A percentile compares a stretch with the other conserved stretches of the same genome.
Conservation (phyloP, 2,888 invertebrate genomes). For the Liopterus haemorrhoidalis region DNA sequence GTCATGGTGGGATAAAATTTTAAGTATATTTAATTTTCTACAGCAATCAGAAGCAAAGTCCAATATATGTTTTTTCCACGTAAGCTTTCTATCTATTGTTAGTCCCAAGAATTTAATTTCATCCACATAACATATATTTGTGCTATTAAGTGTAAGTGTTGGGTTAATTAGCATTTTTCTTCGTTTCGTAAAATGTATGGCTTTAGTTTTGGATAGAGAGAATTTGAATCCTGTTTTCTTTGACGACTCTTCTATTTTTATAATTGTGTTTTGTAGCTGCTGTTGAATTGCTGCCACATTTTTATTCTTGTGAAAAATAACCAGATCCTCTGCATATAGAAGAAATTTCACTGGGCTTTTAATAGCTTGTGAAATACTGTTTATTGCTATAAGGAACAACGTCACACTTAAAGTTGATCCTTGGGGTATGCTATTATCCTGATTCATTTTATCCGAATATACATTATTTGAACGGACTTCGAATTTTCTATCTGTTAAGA, state of each 20-base stretch:
- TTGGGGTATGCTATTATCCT: not conserved
- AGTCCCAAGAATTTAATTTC: no score
- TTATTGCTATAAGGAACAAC: constrained; percentile 2
- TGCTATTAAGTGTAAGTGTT: no score
- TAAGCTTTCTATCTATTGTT: no score
- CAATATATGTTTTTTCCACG: no score
- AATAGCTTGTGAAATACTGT: not conserved
- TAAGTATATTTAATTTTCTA: no score
- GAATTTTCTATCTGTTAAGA: constrained; percentile 2
- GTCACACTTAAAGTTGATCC: not conserved
- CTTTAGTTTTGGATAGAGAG: not conserved
- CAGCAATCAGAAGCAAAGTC: no score
- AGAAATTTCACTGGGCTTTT: constrained; percentile 5
- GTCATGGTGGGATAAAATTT: no score
- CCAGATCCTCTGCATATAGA: constrained; percentile 2
- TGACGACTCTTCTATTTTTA: not conserved
- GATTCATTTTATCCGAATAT: constrained; percentile 2
- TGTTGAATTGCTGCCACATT: constrained; percentile 1
- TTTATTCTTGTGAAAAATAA: constrained; percentile 6
- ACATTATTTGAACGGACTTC: not conserved
- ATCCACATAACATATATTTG: no score
- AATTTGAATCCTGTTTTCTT: constrained; percentile 5
- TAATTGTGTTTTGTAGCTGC: not conserved
- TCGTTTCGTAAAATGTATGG: constrained; percentile 1
- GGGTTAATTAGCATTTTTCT: no score